A percentile compares a stretch with the other conserved stretches of the same genome.
Conservation (phyloP, 2,888 invertebrate genomes). For the Plagodis dolabraria region DNA sequence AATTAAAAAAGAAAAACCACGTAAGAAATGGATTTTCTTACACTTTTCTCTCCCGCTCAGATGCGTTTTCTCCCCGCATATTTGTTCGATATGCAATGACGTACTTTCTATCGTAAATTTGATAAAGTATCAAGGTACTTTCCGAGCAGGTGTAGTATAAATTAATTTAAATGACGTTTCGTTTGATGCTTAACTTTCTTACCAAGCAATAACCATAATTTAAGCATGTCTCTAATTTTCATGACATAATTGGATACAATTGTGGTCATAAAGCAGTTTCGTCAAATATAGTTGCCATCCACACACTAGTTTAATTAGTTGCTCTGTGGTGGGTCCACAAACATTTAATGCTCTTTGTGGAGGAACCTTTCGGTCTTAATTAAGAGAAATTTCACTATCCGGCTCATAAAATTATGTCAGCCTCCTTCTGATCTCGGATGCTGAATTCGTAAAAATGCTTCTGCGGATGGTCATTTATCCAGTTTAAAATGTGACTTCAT, state of each 20-base stretch:
- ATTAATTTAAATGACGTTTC: no score
- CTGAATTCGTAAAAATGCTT: conserved; percentile 33
- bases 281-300: conserved; percentile 44
- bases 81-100: no score
- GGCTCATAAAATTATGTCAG: conserved; percentile 30
- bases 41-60: no score
- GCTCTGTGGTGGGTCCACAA: conserved; percentile 47
- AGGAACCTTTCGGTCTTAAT: conserved; percentile 48
- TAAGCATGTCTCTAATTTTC: conserved; percentile 35
- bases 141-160: no score
- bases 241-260: conserved; percentile 33
- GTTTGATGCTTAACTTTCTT: no score
- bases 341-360: conserved; percentile 49
- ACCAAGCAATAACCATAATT: not conserved
- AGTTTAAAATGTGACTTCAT: conserved; percentile 31
- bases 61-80: no score
- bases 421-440: conserved; percentile 14
- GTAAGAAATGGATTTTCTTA: no score
- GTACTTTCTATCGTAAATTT: no score
- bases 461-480: conserved; percentile 23
- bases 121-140: no score
- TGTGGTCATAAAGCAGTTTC: conserved; percentile 43
- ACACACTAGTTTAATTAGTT: conserved; percentile 47
- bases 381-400: conserved; percentile 41
- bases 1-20: no score